phyloP scores from a whole-genome alignment of 2,888 invertebrate species.

The Phrixothrix hirtus region DNA sequence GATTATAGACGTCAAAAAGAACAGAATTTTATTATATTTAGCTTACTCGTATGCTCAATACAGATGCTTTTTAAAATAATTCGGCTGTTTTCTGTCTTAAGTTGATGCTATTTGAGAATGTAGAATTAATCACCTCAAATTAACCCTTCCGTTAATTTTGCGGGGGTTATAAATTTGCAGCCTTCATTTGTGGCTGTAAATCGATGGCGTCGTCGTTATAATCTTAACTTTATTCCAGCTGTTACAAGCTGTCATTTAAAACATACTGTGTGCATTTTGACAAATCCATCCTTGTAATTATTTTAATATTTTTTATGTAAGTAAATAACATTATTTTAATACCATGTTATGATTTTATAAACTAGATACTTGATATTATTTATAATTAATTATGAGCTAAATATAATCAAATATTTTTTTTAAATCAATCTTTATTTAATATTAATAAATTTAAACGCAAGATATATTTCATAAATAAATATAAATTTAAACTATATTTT shows the following conservation, averaged over 20 bases:
- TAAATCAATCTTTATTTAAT: too few relatives aligned
- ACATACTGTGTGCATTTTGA: not conserved
- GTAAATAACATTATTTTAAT: too few relatives aligned
- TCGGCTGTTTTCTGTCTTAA: conserved; percentile 14
- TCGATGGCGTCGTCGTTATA: conserved; percentile 46
- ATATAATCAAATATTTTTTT: too few relatives aligned
- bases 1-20: conserved; percentile 40
- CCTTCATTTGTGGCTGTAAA: conserved; percentile 54
- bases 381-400: too few relatives aligned
- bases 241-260: conserved; percentile 40
- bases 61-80: conserved; percentile 4
- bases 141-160: conserved; percentile 57
- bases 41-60: conserved; percentile 10
- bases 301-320: conserved; percentile 2
- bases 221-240: conserved; percentile 48
- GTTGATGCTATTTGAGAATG: conserved; percentile 38
- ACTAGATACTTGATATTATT: too few relatives aligned
- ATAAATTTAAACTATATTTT: too few relatives aligned
- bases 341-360: too few relatives aligned
- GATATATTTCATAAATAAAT: too few relatives aligned
- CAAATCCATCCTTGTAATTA: too few relatives aligned
- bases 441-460: too few relatives aligned
- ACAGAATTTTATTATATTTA: conserved; percentile 21
- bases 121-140: conserved; percentile 55
- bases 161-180: conserved; percentile 54